Evolutionary conservation across 2,113 vertebrate species (phyloP), one percentile per base, ranked within the genome.

Genomic region (Muntiacus muntjak): DNA sequence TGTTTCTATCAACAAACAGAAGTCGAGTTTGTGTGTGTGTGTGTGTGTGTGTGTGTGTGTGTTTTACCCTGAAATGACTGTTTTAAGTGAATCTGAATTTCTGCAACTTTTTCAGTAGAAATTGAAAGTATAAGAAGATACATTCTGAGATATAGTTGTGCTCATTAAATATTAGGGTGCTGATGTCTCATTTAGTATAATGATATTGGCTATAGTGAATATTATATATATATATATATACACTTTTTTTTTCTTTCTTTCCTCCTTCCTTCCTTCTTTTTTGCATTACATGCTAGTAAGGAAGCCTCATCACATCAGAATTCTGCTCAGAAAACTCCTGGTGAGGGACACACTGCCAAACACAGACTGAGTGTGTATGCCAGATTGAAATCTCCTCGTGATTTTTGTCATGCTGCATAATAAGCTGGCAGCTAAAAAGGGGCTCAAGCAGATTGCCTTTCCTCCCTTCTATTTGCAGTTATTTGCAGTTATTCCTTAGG

Each of bases 1-100:
- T 92, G 17, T 94, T 97, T 97, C 45, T 76, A 76, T 43, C 40
- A 76, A 36, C 74, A 67, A 85, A 28, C 50, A 90, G 87, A 90
- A 97, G 84, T 92, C 60, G 96, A 90, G 81, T 13, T 30, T 19
- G 21, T 21, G 4, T 50, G 12, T 43, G 43, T 43, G 43, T 43
- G 43, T 43, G 43, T 43, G 43, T 43, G 43, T 50, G 12, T 43
- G 43, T 43, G 43, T 43, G 43, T 43, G 43, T 43, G 43, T 43
- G 43, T 43, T 43, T 21, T 8, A 40, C 10, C 67, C 57, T 83
- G 43, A 91, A 81, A 62, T 52, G 9, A 57, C 84, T 55, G 7
- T 89, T 97, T 95, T 94, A 93, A 78, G 17, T 87, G 95, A 95
- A 54, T 82, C n/a, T 45, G 52, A 74, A 90, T 8, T 90, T 90